Conservation (phyloP, 2,113 vertebrate species). For the Pituophis catenifer region DNA sequence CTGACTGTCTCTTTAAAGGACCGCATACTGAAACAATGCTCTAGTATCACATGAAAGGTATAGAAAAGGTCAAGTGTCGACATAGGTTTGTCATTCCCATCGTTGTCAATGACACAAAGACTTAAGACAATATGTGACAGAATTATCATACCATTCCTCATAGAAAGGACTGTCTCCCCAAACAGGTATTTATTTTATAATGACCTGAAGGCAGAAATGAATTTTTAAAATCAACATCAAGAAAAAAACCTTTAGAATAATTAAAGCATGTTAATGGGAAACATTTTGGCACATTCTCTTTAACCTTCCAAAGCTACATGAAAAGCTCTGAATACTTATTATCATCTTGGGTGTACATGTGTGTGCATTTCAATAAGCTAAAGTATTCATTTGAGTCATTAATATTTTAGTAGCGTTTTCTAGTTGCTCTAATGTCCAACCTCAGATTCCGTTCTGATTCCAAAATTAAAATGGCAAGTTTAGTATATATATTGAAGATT, state of each 20-base stretch:
- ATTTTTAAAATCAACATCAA: slow-evolving; percentile 54
- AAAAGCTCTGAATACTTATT: slow-evolving; percentile 61
- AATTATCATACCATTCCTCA: slow-evolving; percentile 6
- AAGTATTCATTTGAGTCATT: slow-evolving; percentile 8
- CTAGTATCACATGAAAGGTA: not conserved
- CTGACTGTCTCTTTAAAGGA: not conserved
- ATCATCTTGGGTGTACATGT: not conserved
- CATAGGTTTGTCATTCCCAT: not conserved
- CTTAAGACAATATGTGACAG: slow-evolving; percentile 33
- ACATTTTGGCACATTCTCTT: slow-evolving; percentile 36
- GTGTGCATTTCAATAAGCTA: slow-evolving; percentile 50
- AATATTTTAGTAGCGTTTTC: not conserved
- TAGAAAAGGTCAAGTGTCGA: not conserved
- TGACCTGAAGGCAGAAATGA: slow-evolving; percentile 61
- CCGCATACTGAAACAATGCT: not conserved
- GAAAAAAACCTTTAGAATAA: slow-evolving; percentile 59
- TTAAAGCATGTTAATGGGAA: slow-evolving; percentile 62
- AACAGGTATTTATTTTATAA: slow-evolving; percentile 60
- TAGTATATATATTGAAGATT: slow-evolving; percentile 55
- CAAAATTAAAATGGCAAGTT: not conserved
- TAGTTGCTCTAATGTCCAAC: not conserved
- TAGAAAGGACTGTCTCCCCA: slow-evolving; percentile 39
- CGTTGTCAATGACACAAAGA: not conserved
- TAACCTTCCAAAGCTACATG: slow-evolving; percentile 54
- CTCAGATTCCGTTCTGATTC: not conserved